Conservation (phyloP, 2,888 invertebrate species). For the Arctia plantaginis region DNA sequence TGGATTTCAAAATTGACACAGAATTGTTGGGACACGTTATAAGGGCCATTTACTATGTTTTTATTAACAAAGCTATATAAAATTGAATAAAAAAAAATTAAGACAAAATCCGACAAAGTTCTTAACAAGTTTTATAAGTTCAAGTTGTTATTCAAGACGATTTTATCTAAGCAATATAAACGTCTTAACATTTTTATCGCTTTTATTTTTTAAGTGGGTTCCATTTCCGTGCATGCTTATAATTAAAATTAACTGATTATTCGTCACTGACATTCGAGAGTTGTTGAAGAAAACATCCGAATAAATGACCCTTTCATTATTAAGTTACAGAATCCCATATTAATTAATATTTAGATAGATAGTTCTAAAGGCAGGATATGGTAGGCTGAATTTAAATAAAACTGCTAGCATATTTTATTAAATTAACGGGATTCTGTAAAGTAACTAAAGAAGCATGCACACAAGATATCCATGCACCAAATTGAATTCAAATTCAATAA, state of each 20-base stretch:
- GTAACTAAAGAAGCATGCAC: slow-evolving; percentile 18
- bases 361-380: not conserved
- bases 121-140: not conserved
- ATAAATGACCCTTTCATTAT: not conserved
- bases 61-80: not conserved
- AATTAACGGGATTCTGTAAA: slow-evolving; percentile 16
- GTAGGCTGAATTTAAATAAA: not conserved
- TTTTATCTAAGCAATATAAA: not conserved
- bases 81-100: not conserved
- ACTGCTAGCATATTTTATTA: not conserved
- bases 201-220: too few species aligned
- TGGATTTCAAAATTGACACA: slow-evolving; percentile 24
- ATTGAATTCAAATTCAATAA: slow-evolving; percentile 21
- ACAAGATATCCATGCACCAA: slow-evolving; percentile 28
- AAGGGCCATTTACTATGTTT: slow-evolving; percentile 1
- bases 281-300: not conserved
- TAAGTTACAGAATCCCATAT: not conserved
- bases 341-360: not conserved
- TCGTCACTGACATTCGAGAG: too few species aligned
- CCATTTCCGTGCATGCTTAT: not conserved
- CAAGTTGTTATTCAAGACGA: not conserved
- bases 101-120: not conserved
- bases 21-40: not conserved
- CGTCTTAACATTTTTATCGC: too few species aligned
- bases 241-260: not conserved